A percentile compares a stretch with the other conserved stretches of the same genome.
These are phyloP conservation scores for Schrankia costaestrigalis DNA, from an alignment of 2,888 invertebrate species.

Conservation along the genomic window DNA sequence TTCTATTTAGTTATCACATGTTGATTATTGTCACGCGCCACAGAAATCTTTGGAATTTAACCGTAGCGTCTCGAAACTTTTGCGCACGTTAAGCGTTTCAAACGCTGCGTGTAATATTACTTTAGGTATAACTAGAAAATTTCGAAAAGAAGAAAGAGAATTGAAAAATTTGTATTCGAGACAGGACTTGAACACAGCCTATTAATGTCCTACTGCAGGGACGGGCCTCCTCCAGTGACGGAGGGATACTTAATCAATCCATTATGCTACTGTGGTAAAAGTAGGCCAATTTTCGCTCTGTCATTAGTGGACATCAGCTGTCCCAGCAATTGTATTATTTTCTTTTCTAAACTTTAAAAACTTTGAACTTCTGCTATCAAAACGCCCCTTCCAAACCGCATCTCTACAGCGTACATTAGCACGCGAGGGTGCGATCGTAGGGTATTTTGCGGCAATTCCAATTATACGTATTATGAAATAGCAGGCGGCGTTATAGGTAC, in stretches of 20 bases:
- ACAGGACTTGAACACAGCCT: too few species aligned
- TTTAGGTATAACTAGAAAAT: too few species aligned
- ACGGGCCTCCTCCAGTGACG: too few species aligned
- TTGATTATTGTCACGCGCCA: slow-evolving; percentile 25
- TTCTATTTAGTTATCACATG: slow-evolving; percentile 26
- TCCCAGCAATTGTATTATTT: too few species aligned
- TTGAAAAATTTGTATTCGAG: too few species aligned
- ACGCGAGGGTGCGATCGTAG: slow-evolving; percentile 19
- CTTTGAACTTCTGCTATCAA: slow-evolving; percentile 1
- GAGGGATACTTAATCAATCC: too few species aligned
- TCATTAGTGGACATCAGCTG: too few species aligned
- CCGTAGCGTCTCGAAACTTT: slow-evolving; percentile 4
- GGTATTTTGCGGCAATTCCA: slow-evolving; percentile 68
- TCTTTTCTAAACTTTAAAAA: too few species aligned
- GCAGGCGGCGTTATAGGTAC: slow-evolving; percentile 56
- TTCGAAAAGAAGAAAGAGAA: too few species aligned
- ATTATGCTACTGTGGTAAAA: too few species aligned
- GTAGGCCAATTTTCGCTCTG: too few species aligned
- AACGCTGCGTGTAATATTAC: slow-evolving; percentile 19
- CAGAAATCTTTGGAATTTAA: slow-evolving; percentile 23
- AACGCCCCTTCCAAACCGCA: slow-evolving; percentile 14
- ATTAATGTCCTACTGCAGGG: too few species aligned
- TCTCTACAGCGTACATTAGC: slow-evolving; percentile 4
- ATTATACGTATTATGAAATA: slow-evolving; percentile 79
- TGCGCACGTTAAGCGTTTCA: slow-evolving; percentile 3